phyloP scores from a whole-genome alignment of 2,113 vertebrate species.

The Cephalopterus ornatus region DNA sequence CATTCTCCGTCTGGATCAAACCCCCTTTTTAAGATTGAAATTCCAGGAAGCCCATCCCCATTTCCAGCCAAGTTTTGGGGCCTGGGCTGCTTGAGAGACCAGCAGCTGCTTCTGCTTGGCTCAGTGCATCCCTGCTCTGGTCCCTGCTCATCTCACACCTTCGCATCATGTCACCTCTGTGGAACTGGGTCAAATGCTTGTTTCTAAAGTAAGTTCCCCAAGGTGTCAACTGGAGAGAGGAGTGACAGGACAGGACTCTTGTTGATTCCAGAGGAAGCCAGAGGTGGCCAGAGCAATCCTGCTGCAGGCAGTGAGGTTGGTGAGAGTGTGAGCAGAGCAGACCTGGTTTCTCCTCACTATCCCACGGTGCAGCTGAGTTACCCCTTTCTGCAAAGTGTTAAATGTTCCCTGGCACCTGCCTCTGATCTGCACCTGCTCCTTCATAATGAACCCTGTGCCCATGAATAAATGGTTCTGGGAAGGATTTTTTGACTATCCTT shows the following conservation, averaged over 20 bases:
- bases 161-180: not conserved
- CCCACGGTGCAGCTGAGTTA: not conserved
- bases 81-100: not conserved
- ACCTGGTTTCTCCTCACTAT: not conserved
- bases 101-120: not conserved
- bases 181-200: not conserved
- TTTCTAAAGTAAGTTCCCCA: not conserved
- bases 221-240: not conserved
- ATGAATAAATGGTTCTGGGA: not conserved
- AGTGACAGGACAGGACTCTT: not conserved
- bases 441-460: not conserved
- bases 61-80: not conserved
- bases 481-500: not conserved
- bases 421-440: not conserved
- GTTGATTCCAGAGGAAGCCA: not conserved
- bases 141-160: not conserved
- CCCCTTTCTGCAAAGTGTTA: not conserved
- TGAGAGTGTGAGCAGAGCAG: not conserved
- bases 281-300: not conserved
- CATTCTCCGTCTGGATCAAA: not conserved
- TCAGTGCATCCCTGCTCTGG: not conserved
- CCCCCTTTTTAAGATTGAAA: not conserved
- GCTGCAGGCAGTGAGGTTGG: not conserved
- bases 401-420: not conserved
- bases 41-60: not conserved